These are phyloP conservation scores for honey bee (Apis mellifera) DNA, from an alignment of 1,140 invertebrate genomes.

Conservation along the genomic window Amel_HAv3.1 CM009936.2:13086001-13086500, in stretches of 20 bases:
- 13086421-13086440: slow-evolving; percentile 77
- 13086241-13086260: not conserved
- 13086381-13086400: slow-evolving; percentile 54
- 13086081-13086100: slow-evolving; percentile 55
- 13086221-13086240: not conserved
- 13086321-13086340: slow-evolving; percentile 68
- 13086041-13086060: slow-evolving; percentile 70
- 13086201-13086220: slow-evolving; percentile 72
- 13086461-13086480: slow-evolving; percentile 79
- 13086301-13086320: slow-evolving; percentile 75
- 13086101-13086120: slow-evolving; percentile 69
- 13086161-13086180: slow-evolving; percentile 80
- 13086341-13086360: slow-evolving; percentile 54
- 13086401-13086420: slow-evolving; percentile 77
- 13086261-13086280: not conserved
- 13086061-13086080: slow-evolving; percentile 69
- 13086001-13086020: not conserved
- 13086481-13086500: slow-evolving; percentile 81
- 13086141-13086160: slow-evolving; percentile 71
- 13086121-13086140: slow-evolving; percentile 67
- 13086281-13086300: slow-evolving; percentile 52
- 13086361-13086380: slow-evolving; percentile 68
- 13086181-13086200: slow-evolving; percentile 81
- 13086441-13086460: slow-evolving; percentile 78
- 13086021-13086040: not conserved